These are phyloP conservation scores for Larimichthys crocea DNA, from an alignment of 2,113 vertebrate species.

Conservation along the genomic window DNA sequence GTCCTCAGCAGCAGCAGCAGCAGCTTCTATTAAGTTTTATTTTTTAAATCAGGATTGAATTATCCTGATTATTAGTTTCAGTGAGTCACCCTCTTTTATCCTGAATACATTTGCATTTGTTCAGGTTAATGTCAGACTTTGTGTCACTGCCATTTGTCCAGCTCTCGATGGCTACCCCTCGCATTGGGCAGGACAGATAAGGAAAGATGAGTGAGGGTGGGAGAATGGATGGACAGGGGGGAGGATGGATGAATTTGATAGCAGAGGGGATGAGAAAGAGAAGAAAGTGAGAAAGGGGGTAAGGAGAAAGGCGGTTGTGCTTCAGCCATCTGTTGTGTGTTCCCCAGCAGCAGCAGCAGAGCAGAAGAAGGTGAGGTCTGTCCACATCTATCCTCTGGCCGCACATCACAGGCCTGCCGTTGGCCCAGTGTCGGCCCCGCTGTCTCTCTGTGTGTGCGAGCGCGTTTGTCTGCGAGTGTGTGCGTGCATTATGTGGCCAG, in stretches of 20 bases:
- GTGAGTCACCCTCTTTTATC: not conserved
- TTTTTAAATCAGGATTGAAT: not conserved
- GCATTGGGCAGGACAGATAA: not conserved
- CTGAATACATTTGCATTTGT: not conserved
- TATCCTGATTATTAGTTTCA: not conserved
- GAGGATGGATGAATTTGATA: constrained; percentile 1
- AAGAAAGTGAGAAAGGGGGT: constrained; percentile 43
- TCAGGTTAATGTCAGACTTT: not conserved
- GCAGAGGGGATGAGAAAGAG: constrained; percentile 7
- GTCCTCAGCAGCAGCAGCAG: not conserved
- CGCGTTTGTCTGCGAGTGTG: constrained; percentile 21
- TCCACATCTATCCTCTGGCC: constrained; percentile 80
- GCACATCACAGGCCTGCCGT: constrained; percentile 80
- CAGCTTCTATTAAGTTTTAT: not conserved
- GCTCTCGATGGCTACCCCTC: not conserved
- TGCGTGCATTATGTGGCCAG: constrained; percentile 58
- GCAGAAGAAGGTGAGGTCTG: constrained; percentile 84
- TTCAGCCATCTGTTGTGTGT: constrained; percentile 77
- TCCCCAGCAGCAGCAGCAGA: constrained; percentile 56
- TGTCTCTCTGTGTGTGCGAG: constrained; percentile 57
- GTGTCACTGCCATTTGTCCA: not conserved
- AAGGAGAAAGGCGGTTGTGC: constrained; percentile 74
- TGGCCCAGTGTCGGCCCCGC: constrained; percentile 71
- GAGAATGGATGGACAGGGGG: not conserved
- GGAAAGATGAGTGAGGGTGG: not conserved